Conservation (phyloP, 2,888 invertebrate species). For the Prenolepis imparis region DNA sequence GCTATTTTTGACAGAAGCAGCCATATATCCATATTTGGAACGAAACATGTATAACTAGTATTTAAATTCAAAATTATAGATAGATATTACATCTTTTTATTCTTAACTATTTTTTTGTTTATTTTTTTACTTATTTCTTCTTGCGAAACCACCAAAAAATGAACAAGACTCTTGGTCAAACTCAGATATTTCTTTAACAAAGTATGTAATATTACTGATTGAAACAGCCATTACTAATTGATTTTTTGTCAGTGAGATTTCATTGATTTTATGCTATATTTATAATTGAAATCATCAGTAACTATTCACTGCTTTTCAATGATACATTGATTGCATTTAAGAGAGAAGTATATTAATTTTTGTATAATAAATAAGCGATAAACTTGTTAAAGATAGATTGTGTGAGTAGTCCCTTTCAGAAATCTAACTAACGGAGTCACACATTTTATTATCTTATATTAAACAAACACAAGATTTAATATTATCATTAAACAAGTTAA, state of each 20-base stretch:
- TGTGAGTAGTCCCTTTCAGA: background rate
- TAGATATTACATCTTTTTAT: background rate
- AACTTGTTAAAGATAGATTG: background rate
- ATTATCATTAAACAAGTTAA: background rate
- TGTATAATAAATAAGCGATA: background rate
- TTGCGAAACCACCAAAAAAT: background rate
- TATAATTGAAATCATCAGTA: background rate
- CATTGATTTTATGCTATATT: background rate
- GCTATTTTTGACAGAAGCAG: background rate
- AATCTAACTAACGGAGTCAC: background rate
- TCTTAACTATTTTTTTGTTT: background rate
- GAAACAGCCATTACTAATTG: background rate
- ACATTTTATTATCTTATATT: constrained; percentile 1
- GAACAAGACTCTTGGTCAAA: too few species aligned
- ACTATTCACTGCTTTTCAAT: background rate
- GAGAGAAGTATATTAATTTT: background rate
- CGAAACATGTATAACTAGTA: background rate
- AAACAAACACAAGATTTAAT: background rate
- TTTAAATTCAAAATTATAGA: background rate
- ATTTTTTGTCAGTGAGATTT: background rate
- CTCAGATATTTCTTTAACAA: too few species aligned
- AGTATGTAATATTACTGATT: background rate
- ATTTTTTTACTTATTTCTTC: background rate
- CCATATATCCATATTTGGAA: background rate
- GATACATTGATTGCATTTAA: background rate